Base-by-base conservation (phyloP, 2,888 invertebrate species). In the Melanophora roralis region DNA sequence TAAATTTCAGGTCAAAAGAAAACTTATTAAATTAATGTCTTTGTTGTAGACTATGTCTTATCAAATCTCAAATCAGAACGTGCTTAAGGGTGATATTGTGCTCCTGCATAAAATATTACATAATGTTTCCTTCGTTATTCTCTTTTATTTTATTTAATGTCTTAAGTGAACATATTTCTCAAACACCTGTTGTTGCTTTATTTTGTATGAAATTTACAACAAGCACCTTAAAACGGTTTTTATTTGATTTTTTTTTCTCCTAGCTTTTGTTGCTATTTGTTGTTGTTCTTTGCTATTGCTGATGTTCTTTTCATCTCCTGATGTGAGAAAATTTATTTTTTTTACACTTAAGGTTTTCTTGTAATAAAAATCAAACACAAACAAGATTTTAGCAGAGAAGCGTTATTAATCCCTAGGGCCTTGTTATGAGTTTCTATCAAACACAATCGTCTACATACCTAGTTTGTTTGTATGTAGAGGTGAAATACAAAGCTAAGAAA, bases 361-460 rank as follows among this genome's bases (percentile, higher is more conserved):
- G 14, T 34, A n/a, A 51, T 51, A 71, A 59, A 23, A 1, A 12
- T 2, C 7, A 45, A 19, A 69, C 4, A 59, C 5, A 40, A 60
- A n/a, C n/a, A 51, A 40, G 16, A 11, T 12, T 19, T 5, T 6
- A 55, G 12, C n/a, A 47, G 47, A 32, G 16, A 73, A 73, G 38
- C 65, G 64, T 73, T 73, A 73, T 73, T 73, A 73, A 73, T 40
- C 73, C 65, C 65, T 49, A 9, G 45, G 45, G 73, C 6, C 38
- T 40, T 65, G 47, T 59, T 65, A 40, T 65, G 47, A 65, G 19
- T 55, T 53, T 51, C 21, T 53, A 12, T n/a, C 2, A 51, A 40
- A 51, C 19, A 55, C 11, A 55, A 38, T 16, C 38, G 36, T 14
- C 32, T 45, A 23, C 64, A 45, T 19, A 8, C 27, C 7, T 57